Evolutionary conservation across 1,140 invertebrate species (phyloP), one percentile per base, ranked within the genome.

Genomic region (Heliconius himera): DNA sequence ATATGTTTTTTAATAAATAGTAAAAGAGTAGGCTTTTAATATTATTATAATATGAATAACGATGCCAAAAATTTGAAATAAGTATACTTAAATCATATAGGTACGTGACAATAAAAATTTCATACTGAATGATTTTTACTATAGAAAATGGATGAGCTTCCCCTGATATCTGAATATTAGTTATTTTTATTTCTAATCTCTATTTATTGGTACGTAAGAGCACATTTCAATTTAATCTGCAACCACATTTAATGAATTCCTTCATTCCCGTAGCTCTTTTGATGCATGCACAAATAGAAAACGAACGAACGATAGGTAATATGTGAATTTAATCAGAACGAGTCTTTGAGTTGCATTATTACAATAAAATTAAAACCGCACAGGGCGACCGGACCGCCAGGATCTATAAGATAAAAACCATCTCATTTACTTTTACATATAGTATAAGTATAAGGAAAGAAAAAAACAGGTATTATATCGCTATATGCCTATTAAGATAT

Each of bases 211-310:
- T 18, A 54, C 16, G 20, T 0, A 54, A 54, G 20, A 54, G 51
- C 4, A 54, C 51, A 54, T 54, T 54, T 54, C 16, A 8, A 56
- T 56, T 56, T 22, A 56, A 3, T 22, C n/a, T 66, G 3, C 60
- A 66, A 66, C 22, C 36, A 73, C 41, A 26, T 51, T 41, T 13
- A 29, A 29, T 66, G 8, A 56, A 66, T 29, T 13, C 9, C 29
- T 29, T 66, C 22, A 29, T 29, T 26, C 22, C 60, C 13, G 22
- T 66, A 29, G 60, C 60, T 26, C 60, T 66, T 66, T 66, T 66
- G 6, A 56, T 56, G 20, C 26, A 66, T 66, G 22, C n/a, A 26
- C 60, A 72, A 72, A 72, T 72, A 72, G 38, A 72, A 36, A 72
- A 72, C 71, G 36, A 72, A 72, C 71, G 36, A 36, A 38, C 33